Conservation (phyloP, 2,113 vertebrate genomes). For the Campylomormyrus tamandua region DNA sequence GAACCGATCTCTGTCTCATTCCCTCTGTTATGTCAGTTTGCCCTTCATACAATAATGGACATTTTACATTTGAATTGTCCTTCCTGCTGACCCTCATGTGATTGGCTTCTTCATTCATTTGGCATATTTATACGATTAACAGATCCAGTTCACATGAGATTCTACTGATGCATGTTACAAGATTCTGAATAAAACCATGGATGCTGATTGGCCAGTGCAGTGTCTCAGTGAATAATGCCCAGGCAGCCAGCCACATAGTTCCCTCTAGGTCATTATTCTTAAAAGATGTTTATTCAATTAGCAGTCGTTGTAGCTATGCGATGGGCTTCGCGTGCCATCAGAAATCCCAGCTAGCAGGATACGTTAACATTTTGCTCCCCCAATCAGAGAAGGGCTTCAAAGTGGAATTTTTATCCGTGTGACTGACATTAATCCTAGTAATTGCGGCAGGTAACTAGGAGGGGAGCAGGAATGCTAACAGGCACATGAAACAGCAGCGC, state of each 20-base stretch:
- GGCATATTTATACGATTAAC: neutral
- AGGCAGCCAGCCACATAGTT: neutral
- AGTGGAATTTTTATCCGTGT: conserved; percentile 15
- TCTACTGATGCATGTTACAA: neutral
- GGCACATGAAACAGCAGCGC: conserved; percentile 19
- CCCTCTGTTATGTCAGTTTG: neutral
- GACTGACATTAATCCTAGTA: conserved; percentile 11
- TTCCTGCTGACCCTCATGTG: neutral
- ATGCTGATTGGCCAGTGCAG: neutral
- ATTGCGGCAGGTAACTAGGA: neutral
- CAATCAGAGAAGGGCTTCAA: conserved; percentile 1
- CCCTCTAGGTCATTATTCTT: neutral
- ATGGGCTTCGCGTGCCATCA: neutral
- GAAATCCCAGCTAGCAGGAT: neutral
- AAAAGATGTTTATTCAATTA: neutral
- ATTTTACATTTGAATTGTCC: neutral
- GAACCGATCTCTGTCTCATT: neutral
- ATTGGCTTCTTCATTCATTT: neutral
- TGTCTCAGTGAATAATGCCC: neutral
- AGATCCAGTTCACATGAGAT: neutral
- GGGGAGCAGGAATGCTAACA: neutral
- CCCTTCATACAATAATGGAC: neutral
- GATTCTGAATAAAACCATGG: neutral
- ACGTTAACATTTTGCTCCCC: neutral
- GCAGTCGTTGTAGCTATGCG: neutral